Conservation (phyloP, 2,113 vertebrate genomes). For the Henicopernis longicauda region DNA sequence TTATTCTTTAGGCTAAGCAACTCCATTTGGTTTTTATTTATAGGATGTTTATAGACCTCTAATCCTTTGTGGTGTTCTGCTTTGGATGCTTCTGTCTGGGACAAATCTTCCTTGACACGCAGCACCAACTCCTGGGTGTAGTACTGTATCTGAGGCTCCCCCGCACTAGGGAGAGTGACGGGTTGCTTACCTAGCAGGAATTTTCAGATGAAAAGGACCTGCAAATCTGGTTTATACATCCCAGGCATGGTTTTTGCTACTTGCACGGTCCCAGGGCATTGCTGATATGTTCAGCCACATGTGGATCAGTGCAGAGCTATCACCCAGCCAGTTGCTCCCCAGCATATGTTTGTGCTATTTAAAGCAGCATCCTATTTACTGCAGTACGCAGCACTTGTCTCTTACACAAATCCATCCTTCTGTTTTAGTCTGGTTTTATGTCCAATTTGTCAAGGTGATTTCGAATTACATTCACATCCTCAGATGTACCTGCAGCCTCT, state of each 20-base stretch:
- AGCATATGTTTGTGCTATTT: background rate
- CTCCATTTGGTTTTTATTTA: background rate
- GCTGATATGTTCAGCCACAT: accelerated
- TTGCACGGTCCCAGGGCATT: background rate
- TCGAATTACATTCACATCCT: background rate
- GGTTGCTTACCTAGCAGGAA: background rate
- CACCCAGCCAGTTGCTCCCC: background rate
- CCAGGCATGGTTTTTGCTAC: background rate
- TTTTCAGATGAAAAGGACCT: background rate
- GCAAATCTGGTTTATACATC: background rate
- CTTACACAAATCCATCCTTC: background rate
- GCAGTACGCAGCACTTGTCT: background rate
- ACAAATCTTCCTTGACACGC: background rate
- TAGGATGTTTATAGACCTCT: background rate
- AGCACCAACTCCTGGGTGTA: background rate
- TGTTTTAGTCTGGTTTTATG: background rate
- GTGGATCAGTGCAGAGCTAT: background rate
- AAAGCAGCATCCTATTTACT: background rate
- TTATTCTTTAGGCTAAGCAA: background rate
- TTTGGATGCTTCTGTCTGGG: background rate
- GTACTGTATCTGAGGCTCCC: background rate
- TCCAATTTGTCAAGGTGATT: background rate
- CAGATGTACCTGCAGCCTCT: background rate
- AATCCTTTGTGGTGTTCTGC: background rate
- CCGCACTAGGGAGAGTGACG: no score